Evolutionary conservation across 1,140 invertebrate species (phyloP), one percentile per base, ranked within the genome.

Genomic region (Drosophila teissieri): DNA sequence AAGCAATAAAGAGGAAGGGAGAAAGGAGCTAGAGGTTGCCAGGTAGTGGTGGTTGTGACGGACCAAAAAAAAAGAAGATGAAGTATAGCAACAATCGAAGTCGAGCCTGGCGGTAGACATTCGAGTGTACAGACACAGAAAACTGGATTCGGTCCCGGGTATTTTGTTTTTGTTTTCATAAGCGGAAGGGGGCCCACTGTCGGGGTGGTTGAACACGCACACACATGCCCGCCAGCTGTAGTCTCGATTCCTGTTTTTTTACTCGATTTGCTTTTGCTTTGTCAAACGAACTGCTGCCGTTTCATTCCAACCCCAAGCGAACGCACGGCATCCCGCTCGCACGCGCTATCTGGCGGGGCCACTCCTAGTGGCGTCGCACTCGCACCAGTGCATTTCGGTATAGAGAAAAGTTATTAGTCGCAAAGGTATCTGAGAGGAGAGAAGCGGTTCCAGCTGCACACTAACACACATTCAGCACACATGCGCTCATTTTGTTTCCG

Each of bases 41-140:
- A 73, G 63, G 75, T 56, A 72, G 61, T 81, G 78, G 82, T 78
- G 82, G 82, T 77, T 45, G 42, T 10, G 42, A 45, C 11, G 78
- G 84, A 81, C 67, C 57, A 64, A 86, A 86, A 86, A 86, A 49
- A 85, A 86, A 88, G 78, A 88, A 88, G 83, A 88, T 86, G 83
- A 88, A 86, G 82, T 86, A 88, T 86, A 82, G 78, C 74, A 86
- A 75, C 79, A 60, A 74, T 49, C 57, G 42, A 15, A 17, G 2
- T 44, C n/a, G 39, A n/a, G 39, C 15, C 42, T 61, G 62, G 49
- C 76, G 81, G 63, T 62, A 67, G 63, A 84, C 73, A 85, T 86
- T 85, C 68, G 54, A 78, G 82, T 86, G 65, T 86, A 88, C 60
- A 88, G 78, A 86, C 75, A 86, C 81, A 82, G 70, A 82, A 86